Evolutionary conservation across 2,797 vertebrate genomes (phyloP).

Genomic region (Triplophysa yarkandensis): DNA sequence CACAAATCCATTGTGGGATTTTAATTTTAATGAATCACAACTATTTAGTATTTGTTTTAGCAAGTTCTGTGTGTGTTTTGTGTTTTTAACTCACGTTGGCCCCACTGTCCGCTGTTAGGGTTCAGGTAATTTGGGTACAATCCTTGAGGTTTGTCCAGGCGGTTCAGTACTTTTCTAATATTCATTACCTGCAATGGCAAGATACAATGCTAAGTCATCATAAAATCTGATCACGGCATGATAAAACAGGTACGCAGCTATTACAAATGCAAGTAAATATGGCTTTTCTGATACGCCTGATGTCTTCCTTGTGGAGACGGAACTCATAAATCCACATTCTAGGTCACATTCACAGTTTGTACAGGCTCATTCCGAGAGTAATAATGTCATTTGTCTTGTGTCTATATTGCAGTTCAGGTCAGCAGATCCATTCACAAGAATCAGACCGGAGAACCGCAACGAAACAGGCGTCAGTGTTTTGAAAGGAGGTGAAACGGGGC

Average conservation of each 20-base stretch:
- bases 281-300: constrained; percentile 25
- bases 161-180: constrained; percentile 91
- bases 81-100: constrained; percentile 89
- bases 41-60: neutral
- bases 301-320: constrained; percentile 41
- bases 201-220: constrained; percentile 29
- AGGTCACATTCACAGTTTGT: constrained; percentile 56
- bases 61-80: no score
- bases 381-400: constrained; percentile 52
- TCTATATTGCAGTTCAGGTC: constrained; percentile 30
- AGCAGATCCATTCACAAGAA: constrained; percentile 20
- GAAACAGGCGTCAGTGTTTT: neutral
- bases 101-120: constrained; percentile 98
- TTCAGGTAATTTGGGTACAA: constrained; percentile 98
- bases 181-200: constrained; percentile 86
- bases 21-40: neutral
- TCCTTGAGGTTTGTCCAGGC: constrained; percentile 94
- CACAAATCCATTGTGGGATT: neutral
- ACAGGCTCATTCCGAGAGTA: constrained; percentile 49
- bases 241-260: neutral
- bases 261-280: constrained; percentile 32
- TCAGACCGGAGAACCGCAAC: neutral
- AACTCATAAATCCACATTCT: constrained; percentile 48
- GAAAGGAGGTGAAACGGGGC: constrained; percentile 2
- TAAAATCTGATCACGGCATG: constrained; percentile 1